Evolutionary conservation across 2,888 invertebrate species (phyloP), one percentile per base, ranked within the genome.

Genomic region (Blera fallax): DNA sequence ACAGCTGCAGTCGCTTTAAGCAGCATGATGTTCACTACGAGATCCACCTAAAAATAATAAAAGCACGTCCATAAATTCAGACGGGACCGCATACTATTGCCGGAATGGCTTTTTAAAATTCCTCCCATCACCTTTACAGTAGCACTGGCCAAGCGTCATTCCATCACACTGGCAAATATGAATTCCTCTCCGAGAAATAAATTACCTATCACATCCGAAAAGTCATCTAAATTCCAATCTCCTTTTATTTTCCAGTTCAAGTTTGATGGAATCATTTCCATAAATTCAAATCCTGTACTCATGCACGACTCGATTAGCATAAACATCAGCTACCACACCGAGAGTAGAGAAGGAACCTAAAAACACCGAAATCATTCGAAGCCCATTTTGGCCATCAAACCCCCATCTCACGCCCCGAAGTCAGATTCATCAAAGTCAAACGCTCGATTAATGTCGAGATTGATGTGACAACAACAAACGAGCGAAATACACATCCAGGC

Each of bases 351-450:
- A 14, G 40, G 40, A 40, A 40, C 14, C 14, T 6, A 40, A 40
- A 40, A 48, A 48, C 48, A 21, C 48, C 4, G 74, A 74, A 74
- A 64, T 74, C 74, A 74, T 74, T 64, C 52, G 54, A 50, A 34
- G n/a, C 34, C 52, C 52, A 43, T 64, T 65, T 54, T 32, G 16
- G 54, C 40, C 54, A 62, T 62, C 43, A 40, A 43, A 3, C 29
- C 40, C 29, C 2, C 16, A 5, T 21, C 54, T 8, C 27, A 8
- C 18, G 16, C 6, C 58, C 24, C 43, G 8, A 40, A 48, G 29
- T 18, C 27, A 24, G 40, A 82, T 82, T 82, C 78, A 78, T 82
- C 82, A 77, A 82, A 82, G 82, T 82, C 78, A 78, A 72, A 65
- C 43, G 82, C 77, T 78, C 82, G 82, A 82, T 77, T 82, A 82